Conservation (phyloP, 1,140 invertebrate species). For the Drosophila auraria region DNA sequence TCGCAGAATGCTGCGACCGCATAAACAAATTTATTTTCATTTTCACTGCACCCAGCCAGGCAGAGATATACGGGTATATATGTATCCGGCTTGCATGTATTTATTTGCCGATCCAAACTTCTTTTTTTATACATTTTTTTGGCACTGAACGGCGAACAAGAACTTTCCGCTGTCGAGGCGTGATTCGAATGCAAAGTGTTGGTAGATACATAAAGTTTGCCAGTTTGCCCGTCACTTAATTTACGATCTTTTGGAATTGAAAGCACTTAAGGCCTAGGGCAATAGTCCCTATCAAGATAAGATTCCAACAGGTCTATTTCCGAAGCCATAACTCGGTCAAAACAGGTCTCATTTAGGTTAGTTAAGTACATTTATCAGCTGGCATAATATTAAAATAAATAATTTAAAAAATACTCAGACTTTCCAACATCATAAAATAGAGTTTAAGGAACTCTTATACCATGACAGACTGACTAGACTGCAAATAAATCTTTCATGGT, state of each 20-base stretch:
- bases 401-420: neutral
- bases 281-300: slow-evolving; percentile 7
- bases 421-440: neutral
- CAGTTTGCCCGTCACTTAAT: neutral
- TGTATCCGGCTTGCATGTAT: slow-evolving; percentile 1
- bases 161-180: neutral
- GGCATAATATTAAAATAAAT: neutral
- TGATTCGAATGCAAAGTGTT: slow-evolving; percentile 17
- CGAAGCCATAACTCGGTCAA: neutral
- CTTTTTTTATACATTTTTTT: slow-evolving; percentile 5
- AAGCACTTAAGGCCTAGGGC: neutral
- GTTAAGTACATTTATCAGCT: neutral
- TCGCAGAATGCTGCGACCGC: slow-evolving; percentile 52
- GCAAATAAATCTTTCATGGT: slow-evolving; percentile 5
- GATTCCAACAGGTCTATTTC: slow-evolving; percentile 8
- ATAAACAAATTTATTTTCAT: slow-evolving; percentile 75
- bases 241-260: neutral
- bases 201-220: neutral
- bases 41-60: slow-evolving; percentile 42
- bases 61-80: neutral
- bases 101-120: slow-evolving; percentile 24
- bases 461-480: neutral
- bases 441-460: neutral
- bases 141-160: slow-evolving; percentile 10
- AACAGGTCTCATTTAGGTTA: neutral